These are phyloP conservation scores for Stenotaenia linearis DNA, from an alignment of 2,888 invertebrate genomes.

Conservation along the genomic window DNA sequence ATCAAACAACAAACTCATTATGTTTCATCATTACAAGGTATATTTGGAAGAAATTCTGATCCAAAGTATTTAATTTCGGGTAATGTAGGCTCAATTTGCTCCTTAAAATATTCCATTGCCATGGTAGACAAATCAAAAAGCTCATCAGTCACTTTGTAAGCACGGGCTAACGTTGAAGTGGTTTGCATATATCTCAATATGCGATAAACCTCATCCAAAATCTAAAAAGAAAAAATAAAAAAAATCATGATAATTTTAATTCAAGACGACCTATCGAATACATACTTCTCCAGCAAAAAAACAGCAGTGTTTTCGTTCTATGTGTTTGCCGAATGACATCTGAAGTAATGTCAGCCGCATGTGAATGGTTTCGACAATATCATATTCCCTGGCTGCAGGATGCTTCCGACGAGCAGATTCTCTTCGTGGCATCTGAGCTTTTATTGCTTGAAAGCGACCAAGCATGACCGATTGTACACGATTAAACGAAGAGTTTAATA, in stretches of 20 bases:
- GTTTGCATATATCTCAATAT: conserved; percentile 76
- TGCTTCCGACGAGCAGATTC: conserved; percentile 88
- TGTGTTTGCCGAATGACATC: conserved; percentile 92
- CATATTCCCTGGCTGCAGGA: conserved; percentile 82
- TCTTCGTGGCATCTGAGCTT: conserved; percentile 82
- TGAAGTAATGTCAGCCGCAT: conserved; percentile 84
- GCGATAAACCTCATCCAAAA: conserved; percentile 83
- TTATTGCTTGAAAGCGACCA: conserved; percentile 76
- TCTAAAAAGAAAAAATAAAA: conserved; percentile 54
- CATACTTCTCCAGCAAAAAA: conserved; percentile 89
- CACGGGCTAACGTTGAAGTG: conserved; percentile 73
- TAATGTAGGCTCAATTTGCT: conserved; percentile 80
- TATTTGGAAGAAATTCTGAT: conserved; percentile 63
- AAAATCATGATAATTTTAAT: not conserved
- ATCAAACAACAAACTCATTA: too few species aligned
- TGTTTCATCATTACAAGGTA: too few species aligned
- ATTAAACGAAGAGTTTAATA: conserved; percentile 79
- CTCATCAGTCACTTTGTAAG: conserved; percentile 89
- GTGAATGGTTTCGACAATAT: conserved; percentile 86
- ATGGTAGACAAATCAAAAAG: conserved; percentile 89
- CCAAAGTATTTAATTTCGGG: conserved; percentile 84
- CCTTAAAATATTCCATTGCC: conserved; percentile 97
- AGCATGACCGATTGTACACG: conserved; percentile 77
- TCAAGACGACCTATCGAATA: not conserved
- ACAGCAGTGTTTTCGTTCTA: conserved; percentile 85